These are phyloP conservation scores for Euborellia annulipes DNA, from an alignment of 1,140 invertebrate species.

Conservation along the genomic window DNA sequence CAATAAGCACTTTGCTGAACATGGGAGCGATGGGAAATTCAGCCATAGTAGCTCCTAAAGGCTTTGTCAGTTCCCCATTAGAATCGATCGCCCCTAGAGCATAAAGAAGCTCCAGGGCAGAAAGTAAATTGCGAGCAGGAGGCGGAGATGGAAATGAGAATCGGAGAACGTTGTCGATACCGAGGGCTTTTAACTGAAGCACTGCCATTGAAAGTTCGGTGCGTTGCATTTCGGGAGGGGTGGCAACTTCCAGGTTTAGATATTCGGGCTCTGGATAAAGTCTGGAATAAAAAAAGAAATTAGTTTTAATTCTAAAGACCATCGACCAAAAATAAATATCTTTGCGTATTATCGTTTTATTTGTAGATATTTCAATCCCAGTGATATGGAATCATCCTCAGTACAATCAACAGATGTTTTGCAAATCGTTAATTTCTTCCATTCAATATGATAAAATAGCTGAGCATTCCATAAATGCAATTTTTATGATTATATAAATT, in stretches of 20 bases:
- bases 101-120: slow-evolving; percentile 75
- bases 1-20: slow-evolving; percentile 73
- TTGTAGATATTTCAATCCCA: no score
- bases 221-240: slow-evolving; percentile 85
- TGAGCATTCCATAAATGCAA: no score
- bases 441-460: no score
- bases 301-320: no score
- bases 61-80: slow-evolving; percentile 60
- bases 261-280: slow-evolving; percentile 67
- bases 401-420: no score
- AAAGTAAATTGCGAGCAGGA: slow-evolving; percentile 72
- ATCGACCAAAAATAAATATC: no score
- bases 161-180: slow-evolving; percentile 75
- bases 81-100: slow-evolving; percentile 74
- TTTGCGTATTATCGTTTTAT: no score
- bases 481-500: no score
- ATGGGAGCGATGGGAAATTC: slow-evolving; percentile 83
- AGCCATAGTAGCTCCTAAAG: slow-evolving; percentile 72
- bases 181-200: slow-evolving; percentile 86
- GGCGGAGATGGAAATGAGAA: slow-evolving; percentile 79
- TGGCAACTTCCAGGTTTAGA: slow-evolving; percentile 45
- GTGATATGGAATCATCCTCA: no score
- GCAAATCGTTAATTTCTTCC: no score
- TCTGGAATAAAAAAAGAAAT: slow-evolving; percentile 29
- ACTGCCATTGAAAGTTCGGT: slow-evolving; percentile 72